Evolutionary conservation across 2,888 invertebrate species (phyloP).

Genomic region (Julus scanicus): DNA sequence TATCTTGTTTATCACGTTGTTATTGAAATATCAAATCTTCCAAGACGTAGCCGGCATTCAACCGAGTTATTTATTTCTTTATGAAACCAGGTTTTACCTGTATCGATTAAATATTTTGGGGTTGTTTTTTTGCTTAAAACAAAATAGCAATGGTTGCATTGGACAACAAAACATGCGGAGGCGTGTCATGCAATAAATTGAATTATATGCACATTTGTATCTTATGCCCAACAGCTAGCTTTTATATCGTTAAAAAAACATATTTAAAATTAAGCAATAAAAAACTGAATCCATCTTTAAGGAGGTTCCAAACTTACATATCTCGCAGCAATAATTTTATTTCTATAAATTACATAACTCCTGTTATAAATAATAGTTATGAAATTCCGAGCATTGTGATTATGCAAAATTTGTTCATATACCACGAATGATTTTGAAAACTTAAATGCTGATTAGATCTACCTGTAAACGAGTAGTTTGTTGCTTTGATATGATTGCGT

Average conservation of each 20-base stretch:
- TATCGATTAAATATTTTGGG: conserved; percentile 26
- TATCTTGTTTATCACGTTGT: not conserved
- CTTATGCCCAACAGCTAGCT: not conserved
- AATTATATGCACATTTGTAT: not conserved
- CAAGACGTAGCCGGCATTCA: not conserved
- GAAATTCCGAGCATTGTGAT: no score
- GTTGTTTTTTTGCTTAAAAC: not conserved
- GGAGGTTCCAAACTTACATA: not conserved
- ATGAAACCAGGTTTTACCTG: not conserved
- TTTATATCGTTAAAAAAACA: not conserved
- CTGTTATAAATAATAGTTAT: no score
- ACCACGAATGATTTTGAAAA: no score
- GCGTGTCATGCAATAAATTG: not conserved
- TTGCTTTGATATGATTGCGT: no score
- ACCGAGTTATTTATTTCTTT: conserved; percentile 4
- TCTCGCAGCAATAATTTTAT: no score
- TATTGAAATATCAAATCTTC: conserved; percentile 23
- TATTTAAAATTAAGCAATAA: not conserved
- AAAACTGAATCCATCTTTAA: not conserved
- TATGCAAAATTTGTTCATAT: no score
- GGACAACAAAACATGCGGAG: not conserved
- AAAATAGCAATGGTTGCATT: not conserved
- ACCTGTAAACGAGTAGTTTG: not conserved
- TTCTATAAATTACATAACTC: no score
- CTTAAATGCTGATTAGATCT: no score